Conservation (phyloP, 2,888 invertebrate genomes). For the Caenorhabditis sp. region DNA sequence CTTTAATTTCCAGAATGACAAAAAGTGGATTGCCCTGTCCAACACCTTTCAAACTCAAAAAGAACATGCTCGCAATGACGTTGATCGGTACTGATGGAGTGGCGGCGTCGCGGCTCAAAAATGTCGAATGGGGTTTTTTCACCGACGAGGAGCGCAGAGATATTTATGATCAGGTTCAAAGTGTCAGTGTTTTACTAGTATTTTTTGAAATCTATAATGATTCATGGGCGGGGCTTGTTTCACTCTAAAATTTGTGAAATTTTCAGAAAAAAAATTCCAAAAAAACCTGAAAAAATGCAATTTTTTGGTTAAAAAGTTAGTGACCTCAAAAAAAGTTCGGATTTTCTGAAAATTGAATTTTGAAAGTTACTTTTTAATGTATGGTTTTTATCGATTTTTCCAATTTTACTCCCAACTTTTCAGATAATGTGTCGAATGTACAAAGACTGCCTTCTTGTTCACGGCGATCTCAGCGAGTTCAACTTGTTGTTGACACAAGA, state of each 20-base stretch:
- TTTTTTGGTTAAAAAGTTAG: too few relatives aligned
- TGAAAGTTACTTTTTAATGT: too few relatives aligned
- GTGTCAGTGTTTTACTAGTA: constrained; percentile 8
- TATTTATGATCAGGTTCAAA: constrained; percentile 40
- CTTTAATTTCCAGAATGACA: constrained; percentile 47
- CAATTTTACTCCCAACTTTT: too few relatives aligned
- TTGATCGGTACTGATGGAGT: constrained; percentile 75
- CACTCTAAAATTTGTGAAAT: too few relatives aligned
- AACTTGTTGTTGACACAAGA: constrained; percentile 76
- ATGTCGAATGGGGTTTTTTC: constrained; percentile 72
- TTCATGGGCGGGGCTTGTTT: too few relatives aligned
- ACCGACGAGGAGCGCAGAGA: constrained; percentile 42
- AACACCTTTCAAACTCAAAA: constrained; percentile 74
- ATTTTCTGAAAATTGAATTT: too few relatives aligned
- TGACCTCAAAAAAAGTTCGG: too few relatives aligned
- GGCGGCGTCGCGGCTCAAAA: constrained; percentile 75
- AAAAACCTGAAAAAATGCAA: too few relatives aligned
- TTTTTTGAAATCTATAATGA: too few relatives aligned
- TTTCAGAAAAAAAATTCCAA: too few relatives aligned
- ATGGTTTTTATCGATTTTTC: too few relatives aligned
- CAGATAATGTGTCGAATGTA: constrained; percentile 75
- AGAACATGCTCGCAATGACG: constrained; percentile 76
- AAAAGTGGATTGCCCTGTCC: constrained; percentile 74
- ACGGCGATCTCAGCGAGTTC: constrained; percentile 77
- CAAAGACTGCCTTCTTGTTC: constrained; percentile 75